These are phyloP conservation scores for Numida meleagris DNA, from an alignment of 2,113 vertebrate genomes.

Conservation along the genomic window DNA sequence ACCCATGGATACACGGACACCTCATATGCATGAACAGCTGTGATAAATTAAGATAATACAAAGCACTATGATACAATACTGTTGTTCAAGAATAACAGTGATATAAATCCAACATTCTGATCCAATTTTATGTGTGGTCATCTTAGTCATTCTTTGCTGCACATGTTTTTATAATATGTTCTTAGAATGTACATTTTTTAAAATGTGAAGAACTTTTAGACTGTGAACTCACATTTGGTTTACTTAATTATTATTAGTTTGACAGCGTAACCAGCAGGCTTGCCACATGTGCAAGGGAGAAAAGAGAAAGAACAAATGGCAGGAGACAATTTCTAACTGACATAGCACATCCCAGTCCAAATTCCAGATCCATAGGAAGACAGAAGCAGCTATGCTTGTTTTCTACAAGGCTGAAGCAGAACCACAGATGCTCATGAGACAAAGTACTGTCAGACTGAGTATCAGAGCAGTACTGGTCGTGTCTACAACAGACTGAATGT, in stretches of 20 bases:
- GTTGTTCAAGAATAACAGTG: neutral
- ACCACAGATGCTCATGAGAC: neutral
- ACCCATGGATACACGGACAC: neutral
- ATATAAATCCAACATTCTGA: neutral
- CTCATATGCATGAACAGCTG: constrained; percentile 4
- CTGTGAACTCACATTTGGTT: neutral
- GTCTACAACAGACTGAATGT: neutral
- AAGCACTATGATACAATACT: neutral
- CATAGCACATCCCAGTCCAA: neutral
- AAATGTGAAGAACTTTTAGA: neutral
- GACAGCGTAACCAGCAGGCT: neutral
- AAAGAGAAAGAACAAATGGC: neutral
- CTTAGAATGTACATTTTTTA: neutral
- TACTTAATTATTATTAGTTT: neutral
- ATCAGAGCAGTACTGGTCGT: neutral
- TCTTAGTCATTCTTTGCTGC: neutral
- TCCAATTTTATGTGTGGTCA: neutral
- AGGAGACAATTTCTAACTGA: neutral
- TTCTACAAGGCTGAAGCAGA: neutral
- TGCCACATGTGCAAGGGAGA: neutral
- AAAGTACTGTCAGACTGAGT: neutral
- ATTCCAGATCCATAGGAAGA: neutral
- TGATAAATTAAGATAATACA: constrained; percentile 29
- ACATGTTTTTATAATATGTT: neutral
- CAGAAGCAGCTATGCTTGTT: neutral